These are phyloP conservation scores for Malacoctenus gilli DNA, from an alignment of 2,797 vertebrate genomes.

Conservation along the genomic window DNA sequence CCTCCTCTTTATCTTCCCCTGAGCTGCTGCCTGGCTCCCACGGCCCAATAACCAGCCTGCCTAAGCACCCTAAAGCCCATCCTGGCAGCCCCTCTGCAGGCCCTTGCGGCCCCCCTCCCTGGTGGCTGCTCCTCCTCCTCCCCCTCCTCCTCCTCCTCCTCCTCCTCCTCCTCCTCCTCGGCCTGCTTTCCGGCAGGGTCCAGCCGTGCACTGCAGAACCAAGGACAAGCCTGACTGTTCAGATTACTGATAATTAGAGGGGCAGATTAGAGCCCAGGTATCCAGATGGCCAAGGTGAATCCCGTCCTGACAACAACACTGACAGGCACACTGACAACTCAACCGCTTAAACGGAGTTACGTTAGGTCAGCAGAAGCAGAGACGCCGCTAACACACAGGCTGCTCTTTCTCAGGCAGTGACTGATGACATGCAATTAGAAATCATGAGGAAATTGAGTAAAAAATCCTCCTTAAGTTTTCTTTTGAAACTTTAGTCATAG, in stretches of 20 bases:
- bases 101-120: not conserved
- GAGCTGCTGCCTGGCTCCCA: constrained; percentile 40
- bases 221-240: constrained; percentile 52
- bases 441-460: too few species aligned
- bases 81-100: constrained; percentile 29
- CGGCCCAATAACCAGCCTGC: constrained; percentile 24
- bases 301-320: constrained; percentile 28
- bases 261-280: constrained; percentile 66
- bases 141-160: constrained; percentile 1
- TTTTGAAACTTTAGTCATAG: too few species aligned
- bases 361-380: constrained; percentile 3
- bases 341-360: constrained; percentile 14
- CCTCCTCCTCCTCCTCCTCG: constrained; percentile 28
- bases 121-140: constrained; percentile 6
- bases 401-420: not conserved
- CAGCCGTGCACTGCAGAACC: constrained; percentile 26
- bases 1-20: constrained; percentile 28
- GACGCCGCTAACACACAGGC: constrained; percentile 8
- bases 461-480: too few species aligned
- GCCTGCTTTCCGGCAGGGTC: constrained; percentile 15
- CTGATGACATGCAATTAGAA: constrained; percentile 19
- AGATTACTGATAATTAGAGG: constrained; percentile 76
- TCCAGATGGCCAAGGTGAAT: constrained; percentile 78
- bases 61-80: constrained; percentile 49
- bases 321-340: constrained; percentile 37